Evolutionary conservation across 2,888 invertebrate species (phyloP), one percentile per base, ranked within the genome.

Genomic region (Zygaena filipendulae): DNA sequence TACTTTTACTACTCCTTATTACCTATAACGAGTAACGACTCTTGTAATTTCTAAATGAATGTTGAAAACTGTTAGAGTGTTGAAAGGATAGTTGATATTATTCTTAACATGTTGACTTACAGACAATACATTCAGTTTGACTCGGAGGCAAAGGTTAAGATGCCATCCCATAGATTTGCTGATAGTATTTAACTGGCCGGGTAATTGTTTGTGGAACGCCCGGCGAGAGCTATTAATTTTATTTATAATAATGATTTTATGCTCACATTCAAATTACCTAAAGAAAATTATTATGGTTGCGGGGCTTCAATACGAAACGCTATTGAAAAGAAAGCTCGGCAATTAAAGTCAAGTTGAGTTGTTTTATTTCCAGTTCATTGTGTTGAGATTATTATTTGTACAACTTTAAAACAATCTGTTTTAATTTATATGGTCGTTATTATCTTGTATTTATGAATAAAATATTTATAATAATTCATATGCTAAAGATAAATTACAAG

Each of bases 151-250:
- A 71, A 74, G 70, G 70, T 75, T 72, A 72, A 55, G 59, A 74
- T 74, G 67, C 69, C 59, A 59, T 69, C 61, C 71, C 62, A 66
- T 63, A 72, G 71, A 74, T 72, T 63, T 49, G 54, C 64, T 63
- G 72, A 74, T 75, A 72, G 66, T 68, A 66, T 74, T 74, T 64
- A 70, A 63, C 64, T 52, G 68, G 55, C 56, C 59, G 56, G 56
- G 61, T 70, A 71, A 74, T 75, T 72, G 74, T 75, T 74, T 69
- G 70, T 60, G 55, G 69, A 67, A 57, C 56, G n/a, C n/a, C n/a
- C n/a, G 49, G 59, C 5, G 16, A 16, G 5, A 7, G 61, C 67
- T 62, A 69, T 72, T 72, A 68, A 74, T 68, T 70, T 64, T 54
- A 52, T 70, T 64, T 54, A 52, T 59, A n/a, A 67, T 71, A 72